Evolutionary conservation across 2,113 vertebrate species (phyloP), one percentile per base, ranked within the genome.

Genomic region (Osmerus eperlanus): DNA sequence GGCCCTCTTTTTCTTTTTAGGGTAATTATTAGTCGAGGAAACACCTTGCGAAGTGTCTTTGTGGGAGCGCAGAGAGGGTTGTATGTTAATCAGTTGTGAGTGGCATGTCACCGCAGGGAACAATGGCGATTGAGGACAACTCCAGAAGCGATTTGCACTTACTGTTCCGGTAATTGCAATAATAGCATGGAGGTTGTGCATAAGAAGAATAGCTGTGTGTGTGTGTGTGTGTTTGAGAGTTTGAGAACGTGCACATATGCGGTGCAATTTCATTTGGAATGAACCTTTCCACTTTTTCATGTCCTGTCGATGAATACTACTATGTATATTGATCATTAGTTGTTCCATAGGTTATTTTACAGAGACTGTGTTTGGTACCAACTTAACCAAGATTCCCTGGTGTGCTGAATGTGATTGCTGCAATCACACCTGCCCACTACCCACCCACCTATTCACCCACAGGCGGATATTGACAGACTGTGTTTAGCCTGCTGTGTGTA

Each of bases 1-100:
- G 56, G 77, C 73, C 78, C 77, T 81, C 3, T 14, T 51, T 70
- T 79, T 69, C 59, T 81, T 74, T 64, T 76, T 76, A 60, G 67
- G 64, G 81, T 71, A 78, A 72, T 74, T 15, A 72, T 74, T 67
- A 73, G 60, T 55, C 32, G 32, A 59, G 3, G 8, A 59, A 12
- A 59, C 21, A 4, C 21, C 23, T 62, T 1, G 14, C 14, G 0
- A 28, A 7, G 41, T 7, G 7, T 2, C 14, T 28, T 61, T 14
- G 60, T 16, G 60, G 16, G 7, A 14, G 63, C 65, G 14, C 14
- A 54, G 72, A 73, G 18, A 54, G 71, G 67, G 75, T 59, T 69
- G 63, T 28, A 6, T 67, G 63, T 77, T 23, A 52, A 70, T 73
- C 0, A 51, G 9, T 70, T 75, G 25, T 14, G 21, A 29, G 4